Evolutionary conservation across 1,140 invertebrate species (phyloP), one percentile per base, ranked within the genome.

Genomic region (Bombus consobrinus): DNA sequence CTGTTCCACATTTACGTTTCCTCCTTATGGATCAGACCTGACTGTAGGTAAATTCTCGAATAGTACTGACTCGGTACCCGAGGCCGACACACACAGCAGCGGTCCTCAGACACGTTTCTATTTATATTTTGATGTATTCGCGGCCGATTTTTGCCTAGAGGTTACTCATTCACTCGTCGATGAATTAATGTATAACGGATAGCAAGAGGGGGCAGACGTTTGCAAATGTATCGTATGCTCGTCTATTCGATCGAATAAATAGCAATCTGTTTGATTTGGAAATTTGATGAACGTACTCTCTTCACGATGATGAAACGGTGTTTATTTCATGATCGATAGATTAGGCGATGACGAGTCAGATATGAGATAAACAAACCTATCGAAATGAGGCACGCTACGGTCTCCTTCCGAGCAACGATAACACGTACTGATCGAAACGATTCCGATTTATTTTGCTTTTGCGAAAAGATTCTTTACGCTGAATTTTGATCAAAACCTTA

Each of bases 61-160:
- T 43, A 28, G 59, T 62, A n/a, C 28, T 0, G 59, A 62, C 28
- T 62, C 3, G 25, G 28, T 62, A 62, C 28, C 59, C 59, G 28
- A 62, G 28, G 59, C 28, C 57, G 57, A 57, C 13, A n/a, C n/a
- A 22, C 57, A 32, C 4, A 68, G 18, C n/a, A 34, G 41, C 41
- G 81, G 22, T 57, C 41, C 68, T 53, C 83, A 66, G 43, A 85
- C 68, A 85, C 75, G 28, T 34, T 85, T 85, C 84, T 85, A 85
- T 85, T 85, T 85, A 85, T 81, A 85, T 85, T 81, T 85, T 75
- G 57, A 64, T 81, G 43, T 81, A 75, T 74, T 64, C 47, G 83
- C 68, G 78, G 4, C 53, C 37, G 84, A 85, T 81, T 85, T 85
- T 85, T 85, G 59, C 84, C 22, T 41, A 73, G 43, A 85, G 79